phyloP scores from a whole-genome alignment of 1,140 invertebrate genomes.

The Euglossa dilemma region DNA sequence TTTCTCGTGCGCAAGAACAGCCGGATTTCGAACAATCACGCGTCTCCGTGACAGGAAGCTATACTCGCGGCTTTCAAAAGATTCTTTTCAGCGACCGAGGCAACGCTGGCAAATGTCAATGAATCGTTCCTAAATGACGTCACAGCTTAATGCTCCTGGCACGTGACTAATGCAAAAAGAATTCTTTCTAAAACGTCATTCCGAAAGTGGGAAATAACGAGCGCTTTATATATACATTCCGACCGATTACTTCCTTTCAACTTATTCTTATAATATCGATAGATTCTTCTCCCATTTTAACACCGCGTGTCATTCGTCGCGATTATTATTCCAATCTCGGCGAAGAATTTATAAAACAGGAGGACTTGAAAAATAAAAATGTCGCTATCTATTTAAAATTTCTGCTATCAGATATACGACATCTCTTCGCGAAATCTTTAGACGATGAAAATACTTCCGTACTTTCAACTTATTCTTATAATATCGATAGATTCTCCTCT shows the following conservation, averaged over 20 bases:
- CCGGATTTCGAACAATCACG: constrained; percentile 27
- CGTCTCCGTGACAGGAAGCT: constrained; percentile 6
- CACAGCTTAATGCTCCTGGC: not conserved
- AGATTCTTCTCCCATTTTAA: too few relatives aligned
- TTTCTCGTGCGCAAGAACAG: constrained; percentile 12
- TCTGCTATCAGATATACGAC: too few relatives aligned
- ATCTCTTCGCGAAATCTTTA: too few relatives aligned
- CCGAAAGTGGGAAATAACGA: not conserved
- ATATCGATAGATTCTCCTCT: too few relatives aligned
- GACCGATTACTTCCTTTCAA: not conserved
- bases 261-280: too few relatives aligned
- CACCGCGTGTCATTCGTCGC: too few relatives aligned
- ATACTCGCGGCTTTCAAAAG: constrained; percentile 24
- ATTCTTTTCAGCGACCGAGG: not conserved
- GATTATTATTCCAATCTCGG: too few relatives aligned
- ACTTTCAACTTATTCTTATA: not conserved
- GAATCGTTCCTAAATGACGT: constrained; percentile 32
- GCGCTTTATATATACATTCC: not conserved
- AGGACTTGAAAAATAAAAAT: too few relatives aligned
- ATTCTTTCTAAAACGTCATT: not conserved
- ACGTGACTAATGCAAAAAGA: not conserved
- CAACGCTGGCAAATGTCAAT: constrained; percentile 23
- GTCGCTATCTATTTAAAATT: too few relatives aligned
- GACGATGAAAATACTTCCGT: too few relatives aligned
- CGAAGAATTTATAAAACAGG: too few relatives aligned